Conservation (phyloP, 2,113 vertebrate genomes). For the Vulpes vulpes region DNA sequence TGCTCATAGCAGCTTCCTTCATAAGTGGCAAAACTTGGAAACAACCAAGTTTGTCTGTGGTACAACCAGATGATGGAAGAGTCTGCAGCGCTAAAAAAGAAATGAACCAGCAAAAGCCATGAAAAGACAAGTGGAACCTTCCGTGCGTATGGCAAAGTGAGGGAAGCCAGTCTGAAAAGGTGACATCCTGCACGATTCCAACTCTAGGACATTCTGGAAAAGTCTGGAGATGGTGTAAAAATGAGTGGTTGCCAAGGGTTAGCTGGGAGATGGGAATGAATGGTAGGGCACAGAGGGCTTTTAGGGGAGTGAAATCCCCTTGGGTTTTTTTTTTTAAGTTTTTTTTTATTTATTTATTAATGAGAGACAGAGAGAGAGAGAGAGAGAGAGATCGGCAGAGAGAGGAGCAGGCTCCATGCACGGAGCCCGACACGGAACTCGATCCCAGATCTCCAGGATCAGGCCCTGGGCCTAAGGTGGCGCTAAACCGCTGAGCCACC, state of each 20-base stretch:
- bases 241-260: background rate
- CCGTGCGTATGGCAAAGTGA: background rate
- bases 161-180: background rate
- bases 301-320: background rate
- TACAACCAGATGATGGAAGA: background rate
- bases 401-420: no score
- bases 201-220: background rate
- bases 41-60: background rate
- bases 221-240: background rate
- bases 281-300: background rate
- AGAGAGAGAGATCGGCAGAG: no score
- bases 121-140: background rate
- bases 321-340: no score
- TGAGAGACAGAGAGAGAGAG: no score
- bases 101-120: background rate
- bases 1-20: background rate
- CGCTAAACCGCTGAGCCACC: no score
- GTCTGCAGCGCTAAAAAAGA: background rate
- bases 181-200: background rate
- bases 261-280: background rate
- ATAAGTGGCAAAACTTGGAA: background rate
- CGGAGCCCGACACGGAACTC: rapidly evolving
- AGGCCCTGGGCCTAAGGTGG: no score
- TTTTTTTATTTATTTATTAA: no score
- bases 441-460: no score